A percentile compares a stretch with the other conserved stretches of the same genome.
Evolutionary conservation across 2,888 invertebrate genomes (phyloP).

Genomic region (Hyposoter dolosus): DNA sequence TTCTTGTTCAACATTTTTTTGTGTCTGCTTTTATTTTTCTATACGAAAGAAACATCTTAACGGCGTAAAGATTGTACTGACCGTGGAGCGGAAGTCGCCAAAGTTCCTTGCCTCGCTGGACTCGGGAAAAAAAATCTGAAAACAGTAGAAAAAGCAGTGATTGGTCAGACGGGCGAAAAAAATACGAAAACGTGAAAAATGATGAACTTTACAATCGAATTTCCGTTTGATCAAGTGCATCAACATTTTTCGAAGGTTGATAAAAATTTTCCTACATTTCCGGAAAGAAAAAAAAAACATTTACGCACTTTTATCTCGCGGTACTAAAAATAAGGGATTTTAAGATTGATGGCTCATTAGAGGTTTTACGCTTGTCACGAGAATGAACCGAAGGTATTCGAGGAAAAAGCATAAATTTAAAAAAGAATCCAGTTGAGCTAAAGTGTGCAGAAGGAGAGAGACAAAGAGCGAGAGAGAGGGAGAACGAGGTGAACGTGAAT

Average conservation of each 20-base stretch:
- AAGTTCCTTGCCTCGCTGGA: neutral
- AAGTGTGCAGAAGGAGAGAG: neutral
- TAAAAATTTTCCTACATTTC: neutral
- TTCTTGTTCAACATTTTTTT: neutral
- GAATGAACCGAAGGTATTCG: constrained; percentile 4
- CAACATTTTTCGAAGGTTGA: neutral
- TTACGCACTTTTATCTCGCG: neutral
- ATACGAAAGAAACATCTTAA: neutral
- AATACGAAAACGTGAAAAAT: neutral
- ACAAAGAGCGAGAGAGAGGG: neutral
- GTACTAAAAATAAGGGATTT: neutral
- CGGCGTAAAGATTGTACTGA: constrained; percentile 15
- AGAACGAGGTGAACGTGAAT: constrained; percentile 4
- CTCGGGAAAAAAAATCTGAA: neutral
- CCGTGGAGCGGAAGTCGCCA: neutral
- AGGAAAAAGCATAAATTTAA: constrained; percentile 32
- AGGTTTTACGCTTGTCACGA: neutral
- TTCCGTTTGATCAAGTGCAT: neutral
- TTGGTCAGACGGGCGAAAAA: constrained; percentile 5
- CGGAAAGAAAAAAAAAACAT: neutral
- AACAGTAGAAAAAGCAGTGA: constrained; percentile 6
- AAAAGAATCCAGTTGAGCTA: constrained; percentile 7
- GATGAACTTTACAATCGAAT: neutral
- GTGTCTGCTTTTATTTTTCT: neutral
- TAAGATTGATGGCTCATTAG: constrained; percentile 32